Evolutionary conservation across 2,888 invertebrate species (phyloP).

Genomic region (Tachystola acroxantha): DNA sequence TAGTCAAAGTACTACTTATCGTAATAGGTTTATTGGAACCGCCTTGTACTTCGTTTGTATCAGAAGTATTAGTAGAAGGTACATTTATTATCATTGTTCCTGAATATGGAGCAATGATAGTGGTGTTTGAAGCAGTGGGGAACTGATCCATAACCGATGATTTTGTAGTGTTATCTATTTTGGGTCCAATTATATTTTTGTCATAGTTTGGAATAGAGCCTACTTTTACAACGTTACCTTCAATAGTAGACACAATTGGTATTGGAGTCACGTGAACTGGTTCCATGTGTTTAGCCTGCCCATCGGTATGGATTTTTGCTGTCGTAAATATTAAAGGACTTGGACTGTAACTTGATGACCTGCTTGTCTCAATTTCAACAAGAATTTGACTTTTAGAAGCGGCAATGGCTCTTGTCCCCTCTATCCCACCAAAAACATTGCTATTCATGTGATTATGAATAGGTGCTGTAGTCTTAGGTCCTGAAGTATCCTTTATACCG

Average conservation of each 20-base stretch:
- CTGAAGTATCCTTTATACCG: conserved; percentile 26
- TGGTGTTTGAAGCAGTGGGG: neutral
- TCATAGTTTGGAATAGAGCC: conserved; percentile 15
- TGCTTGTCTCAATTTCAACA: conserved; percentile 51
- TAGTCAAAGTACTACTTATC: neutral
- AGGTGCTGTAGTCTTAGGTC: conserved; percentile 23
- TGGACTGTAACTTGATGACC: conserved; percentile 35
- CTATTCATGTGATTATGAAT: conserved; percentile 58
- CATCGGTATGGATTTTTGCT: conserved; percentile 66
- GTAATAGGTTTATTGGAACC: neutral
- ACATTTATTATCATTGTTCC: neutral
- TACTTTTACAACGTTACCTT: conserved; percentile 42
- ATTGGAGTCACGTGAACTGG: conserved; percentile 56
- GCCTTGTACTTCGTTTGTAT: neutral
- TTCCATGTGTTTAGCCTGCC: conserved; percentile 53
- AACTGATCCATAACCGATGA: neutral
- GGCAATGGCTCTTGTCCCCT: conserved; percentile 23
- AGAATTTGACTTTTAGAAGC: conserved; percentile 48
- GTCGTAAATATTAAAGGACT: conserved; percentile 66
- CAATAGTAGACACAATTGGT: conserved; percentile 60
- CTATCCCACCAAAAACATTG: conserved; percentile 42
- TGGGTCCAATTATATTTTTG: conserved; percentile 5
- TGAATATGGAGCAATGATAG: neutral
- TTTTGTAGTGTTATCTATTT: conserved; percentile 4
- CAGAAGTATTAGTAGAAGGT: neutral